Base-by-base conservation (phyloP, 2,888 invertebrate species). In the Pammene fasciana region DNA sequence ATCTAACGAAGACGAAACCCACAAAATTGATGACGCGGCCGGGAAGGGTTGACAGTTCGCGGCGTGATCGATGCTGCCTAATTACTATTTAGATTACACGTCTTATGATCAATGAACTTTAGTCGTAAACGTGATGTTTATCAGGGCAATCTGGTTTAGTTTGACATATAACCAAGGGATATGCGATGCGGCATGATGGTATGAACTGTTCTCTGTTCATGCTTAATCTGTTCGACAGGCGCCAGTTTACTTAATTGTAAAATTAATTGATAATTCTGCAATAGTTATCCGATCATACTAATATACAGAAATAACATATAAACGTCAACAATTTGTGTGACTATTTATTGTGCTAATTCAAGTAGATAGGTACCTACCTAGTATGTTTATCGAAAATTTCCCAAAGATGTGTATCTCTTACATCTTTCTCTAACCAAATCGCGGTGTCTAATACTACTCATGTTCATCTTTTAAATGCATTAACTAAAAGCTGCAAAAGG, bases 11-110 rank as follows among this genome's bases (percentile, higher is more conserved):
- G 50, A 62, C 2, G 61, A 50, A 60, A 50, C 61, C 61, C 61
- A 38, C 50, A 60, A 50, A 62, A 62, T 62, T 62, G 62, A 62
- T 62, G 62, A 62, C 18, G 50, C n/a, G 50, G 38, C 38, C 5
- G 41, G 46, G 50, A 52, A 62, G 62, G 62, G 62, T 50, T 62
- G 62, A 62, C 62, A 62, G 62, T 62, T 52, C 62, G 9, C 41
- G 9, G 62, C 61, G 48, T 62, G 62, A 62, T 62, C 50, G 62
- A 62, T 62, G 62, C 18, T 62, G 48, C 50, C 41, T 62, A 62
- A 62, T 62, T 62, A 62, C 62, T 62, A 52, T 62, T 50, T 62
- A 50, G 50, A 50, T 50, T 52, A 38, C 18, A 50, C 62, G 50
- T 62, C 62, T 61, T 52, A 62, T 41, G 56, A 36, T 62, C 62